Evolutionary conservation across 1,140 invertebrate species (phyloP).

Genomic region (Wiebesia pumilae): DNA sequence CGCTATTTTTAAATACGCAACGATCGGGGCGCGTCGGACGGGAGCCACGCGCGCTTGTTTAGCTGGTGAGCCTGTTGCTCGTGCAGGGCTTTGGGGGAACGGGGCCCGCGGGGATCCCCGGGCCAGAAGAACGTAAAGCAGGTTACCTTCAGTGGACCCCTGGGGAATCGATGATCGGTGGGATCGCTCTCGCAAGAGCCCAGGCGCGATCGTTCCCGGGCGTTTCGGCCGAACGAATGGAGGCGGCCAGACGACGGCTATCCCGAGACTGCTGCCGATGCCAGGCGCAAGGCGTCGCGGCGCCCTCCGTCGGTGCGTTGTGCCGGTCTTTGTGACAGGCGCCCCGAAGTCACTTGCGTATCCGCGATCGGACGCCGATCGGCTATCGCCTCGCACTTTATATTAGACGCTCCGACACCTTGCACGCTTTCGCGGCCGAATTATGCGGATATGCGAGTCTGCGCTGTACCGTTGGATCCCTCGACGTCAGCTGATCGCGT

Average conservation of each 20-base stretch:
- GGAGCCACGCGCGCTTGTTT: constrained; percentile 56
- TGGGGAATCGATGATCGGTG: background rate
- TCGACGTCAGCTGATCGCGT: background rate
- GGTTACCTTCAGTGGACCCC: background rate
- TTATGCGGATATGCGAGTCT: too few relatives aligned
- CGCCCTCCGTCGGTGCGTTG: constrained; percentile 58
- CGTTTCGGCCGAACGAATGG: constrained; percentile 58
- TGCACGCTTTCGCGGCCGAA: background rate
- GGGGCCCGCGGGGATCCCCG: background rate
- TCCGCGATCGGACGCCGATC: background rate
- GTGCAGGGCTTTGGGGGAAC: constrained; percentile 60
- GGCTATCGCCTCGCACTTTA: background rate
- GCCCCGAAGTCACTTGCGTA: background rate
- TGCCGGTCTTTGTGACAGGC: background rate
- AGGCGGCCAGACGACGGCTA: constrained; percentile 71
- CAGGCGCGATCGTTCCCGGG: constrained; percentile 51
- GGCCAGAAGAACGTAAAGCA: background rate
- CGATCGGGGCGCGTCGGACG: constrained; percentile 1
- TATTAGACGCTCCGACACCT: background rate
- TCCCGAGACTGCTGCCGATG: constrained; percentile 75
- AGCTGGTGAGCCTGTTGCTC: constrained; percentile 58
- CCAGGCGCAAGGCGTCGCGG: constrained; percentile 70
- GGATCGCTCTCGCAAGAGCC: background rate
- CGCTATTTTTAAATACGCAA: constrained; percentile 52
- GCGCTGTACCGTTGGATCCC: background rate